These are phyloP conservation scores for Tipula unca DNA, from an alignment of 2,888 invertebrate genomes.

Conservation along the genomic window DNA sequence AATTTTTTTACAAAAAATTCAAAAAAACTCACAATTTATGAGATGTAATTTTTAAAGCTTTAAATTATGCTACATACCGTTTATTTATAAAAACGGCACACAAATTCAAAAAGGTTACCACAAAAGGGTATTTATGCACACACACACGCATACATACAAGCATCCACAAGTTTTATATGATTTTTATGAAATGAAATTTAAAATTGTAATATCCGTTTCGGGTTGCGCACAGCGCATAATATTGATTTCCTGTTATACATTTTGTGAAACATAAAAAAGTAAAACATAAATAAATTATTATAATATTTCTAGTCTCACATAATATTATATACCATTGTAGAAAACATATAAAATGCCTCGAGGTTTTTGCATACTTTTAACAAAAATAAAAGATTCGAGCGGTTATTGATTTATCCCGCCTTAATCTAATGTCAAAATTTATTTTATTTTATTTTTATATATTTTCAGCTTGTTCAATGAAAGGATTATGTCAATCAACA, in stretches of 20 bases:
- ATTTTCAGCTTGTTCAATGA: background rate
- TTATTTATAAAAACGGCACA: background rate
- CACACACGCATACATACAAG: background rate
- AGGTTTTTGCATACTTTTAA: background rate
- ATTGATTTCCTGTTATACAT: background rate
- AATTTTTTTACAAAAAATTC: background rate
- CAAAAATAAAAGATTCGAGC: background rate
- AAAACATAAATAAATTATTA: background rate
- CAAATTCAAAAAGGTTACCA: background rate
- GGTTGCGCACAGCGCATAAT: background rate
- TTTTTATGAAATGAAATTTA: background rate
- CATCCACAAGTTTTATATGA: no score
- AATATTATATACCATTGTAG: background rate
- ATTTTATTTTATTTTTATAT: background rate
- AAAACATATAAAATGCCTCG: background rate
- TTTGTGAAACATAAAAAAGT: background rate
- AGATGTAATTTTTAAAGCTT: background rate
- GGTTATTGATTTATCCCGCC: background rate
- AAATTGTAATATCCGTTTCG: background rate
- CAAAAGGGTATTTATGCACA: background rate
- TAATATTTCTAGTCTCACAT: background rate
- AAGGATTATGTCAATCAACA: constrained; percentile 8
- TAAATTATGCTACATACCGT: background rate
- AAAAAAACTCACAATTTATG: background rate
- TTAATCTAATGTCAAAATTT: background rate